Evolutionary conservation across 2,888 invertebrate genomes (phyloP), one percentile per base, ranked within the genome.

Genomic region (Adelphocoris suturalis): DNA sequence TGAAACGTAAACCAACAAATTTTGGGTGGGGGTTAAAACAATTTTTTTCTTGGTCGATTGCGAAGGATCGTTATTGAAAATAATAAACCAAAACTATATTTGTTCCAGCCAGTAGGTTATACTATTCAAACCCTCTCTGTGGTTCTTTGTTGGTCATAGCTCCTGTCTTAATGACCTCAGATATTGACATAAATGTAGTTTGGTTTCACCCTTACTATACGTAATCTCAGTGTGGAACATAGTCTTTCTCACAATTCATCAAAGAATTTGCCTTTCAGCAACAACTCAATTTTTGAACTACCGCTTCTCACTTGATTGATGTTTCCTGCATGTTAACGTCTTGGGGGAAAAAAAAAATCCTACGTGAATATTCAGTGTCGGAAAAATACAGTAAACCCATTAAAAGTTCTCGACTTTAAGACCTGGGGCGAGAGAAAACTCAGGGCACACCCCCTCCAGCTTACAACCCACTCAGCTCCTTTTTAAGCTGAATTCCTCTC

Each of bases 221-320:
- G 37, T 7, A 37, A 37, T 37, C 37, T 37, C 7, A 4, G 37
- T 37, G 2, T 2, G 37, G 2, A 37, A 37, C 37, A 4, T 7
- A 37, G 7, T 37, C 37, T 37, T 37, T 7, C 37, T 52, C 52
- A 11, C 2, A 52, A 13, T 52, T 52, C n/a, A 13, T 7, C 5
- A 57, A 57, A 57, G n/a, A 57, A 57, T 57, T n/a, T 57, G 57
- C 57, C 16, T 57, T 57, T 57, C 57, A 57, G 16, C 57, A n/a
- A 16, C 16, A 57, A 57, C 7, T 57, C n/a, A 12, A n/a, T n/a
- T 57, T 57, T 57, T 57, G n/a, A 14, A n/a, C n/a, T n/a, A 16
- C 57, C 37, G 37, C 37, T 3, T 68, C 68, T 12, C 23, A 23
- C 13, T 68, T 27, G 68, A 68, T 68, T 27, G 68, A 68, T 23